Evolutionary conservation across 2,113 vertebrate genomes (phyloP).

Genomic region (Ammodytes marinus): DNA sequence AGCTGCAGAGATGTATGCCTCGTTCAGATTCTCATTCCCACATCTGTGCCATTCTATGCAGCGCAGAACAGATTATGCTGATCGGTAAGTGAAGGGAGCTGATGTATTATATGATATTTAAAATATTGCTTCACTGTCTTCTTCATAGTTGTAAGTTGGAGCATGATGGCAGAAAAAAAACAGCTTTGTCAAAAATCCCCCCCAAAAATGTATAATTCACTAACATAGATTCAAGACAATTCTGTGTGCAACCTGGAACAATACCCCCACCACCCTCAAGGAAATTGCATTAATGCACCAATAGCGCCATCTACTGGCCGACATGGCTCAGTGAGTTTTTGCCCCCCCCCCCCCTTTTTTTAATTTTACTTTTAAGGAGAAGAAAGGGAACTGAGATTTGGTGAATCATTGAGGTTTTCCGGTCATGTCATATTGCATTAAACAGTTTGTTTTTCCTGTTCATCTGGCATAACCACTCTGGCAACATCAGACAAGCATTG

Average conservation of each 20-base stretch:
- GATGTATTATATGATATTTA: background rate
- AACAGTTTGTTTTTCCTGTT: no score
- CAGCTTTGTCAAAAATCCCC: no score
- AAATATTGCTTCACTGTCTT: background rate
- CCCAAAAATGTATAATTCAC: background rate
- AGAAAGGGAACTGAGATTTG: background rate
- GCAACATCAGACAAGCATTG: no score
- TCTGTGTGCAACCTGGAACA: background rate
- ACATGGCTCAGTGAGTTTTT: background rate
- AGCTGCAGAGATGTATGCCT: background rate
- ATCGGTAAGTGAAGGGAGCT: background rate
- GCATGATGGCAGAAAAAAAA: background rate
- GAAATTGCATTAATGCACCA: background rate
- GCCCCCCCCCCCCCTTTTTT: no score
- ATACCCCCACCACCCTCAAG: background rate
- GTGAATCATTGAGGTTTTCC: background rate
- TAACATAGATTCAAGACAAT: background rate
- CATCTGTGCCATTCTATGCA: background rate
- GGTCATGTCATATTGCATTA: no score
- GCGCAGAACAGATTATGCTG: background rate
- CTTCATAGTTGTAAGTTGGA: background rate
- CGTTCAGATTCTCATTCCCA: constrained; percentile 6
- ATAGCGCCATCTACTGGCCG: constrained; percentile 61
- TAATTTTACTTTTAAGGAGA: background rate
- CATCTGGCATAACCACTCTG: no score